Evolutionary conservation across 2,888 invertebrate genomes (phyloP).

Genomic region (Archaeoteleia sp.): DNA sequence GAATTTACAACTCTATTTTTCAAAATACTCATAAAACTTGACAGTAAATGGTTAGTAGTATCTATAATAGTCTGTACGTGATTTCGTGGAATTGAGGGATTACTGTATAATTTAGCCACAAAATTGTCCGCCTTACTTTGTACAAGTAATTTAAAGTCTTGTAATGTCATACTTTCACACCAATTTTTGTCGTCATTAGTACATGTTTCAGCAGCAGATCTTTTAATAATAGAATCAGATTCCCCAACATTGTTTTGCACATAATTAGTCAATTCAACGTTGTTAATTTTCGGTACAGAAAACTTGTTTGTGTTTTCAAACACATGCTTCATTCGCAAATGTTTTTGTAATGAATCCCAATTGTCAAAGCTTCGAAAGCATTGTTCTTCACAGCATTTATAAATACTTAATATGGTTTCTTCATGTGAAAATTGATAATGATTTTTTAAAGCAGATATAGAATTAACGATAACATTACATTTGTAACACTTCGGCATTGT

Average conservation of each 20-base stretch:
- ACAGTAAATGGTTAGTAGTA: not conserved
- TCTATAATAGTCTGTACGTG: conserved; percentile 9
- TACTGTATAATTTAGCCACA: conserved; percentile 5
- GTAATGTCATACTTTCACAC: no score
- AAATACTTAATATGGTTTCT: not conserved
- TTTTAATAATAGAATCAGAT: no score
- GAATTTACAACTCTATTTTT: conserved; percentile 1
- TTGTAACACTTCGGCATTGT: conserved; percentile 1
- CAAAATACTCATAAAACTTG: not conserved
- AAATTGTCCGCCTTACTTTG: conserved; percentile 1
- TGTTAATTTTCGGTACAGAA: no score
- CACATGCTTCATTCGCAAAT: not conserved
- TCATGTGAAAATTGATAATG: conserved; percentile 5
- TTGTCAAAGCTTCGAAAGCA: conserved; percentile 4
- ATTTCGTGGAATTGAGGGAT: conserved; percentile 10
- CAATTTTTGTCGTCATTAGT: no score
- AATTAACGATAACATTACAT: not conserved
- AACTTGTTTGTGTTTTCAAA: not conserved
- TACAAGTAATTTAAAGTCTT: conserved; percentile 1
- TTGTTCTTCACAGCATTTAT: conserved; percentile 1
- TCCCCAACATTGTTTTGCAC: no score
- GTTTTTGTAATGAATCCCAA: conserved; percentile 10
- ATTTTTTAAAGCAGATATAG: not conserved
- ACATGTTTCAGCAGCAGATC: no score
- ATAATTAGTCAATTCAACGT: no score